Base-by-base conservation (phyloP, 2,797 vertebrate genomes). In the Artibeus lituratus region DNA sequence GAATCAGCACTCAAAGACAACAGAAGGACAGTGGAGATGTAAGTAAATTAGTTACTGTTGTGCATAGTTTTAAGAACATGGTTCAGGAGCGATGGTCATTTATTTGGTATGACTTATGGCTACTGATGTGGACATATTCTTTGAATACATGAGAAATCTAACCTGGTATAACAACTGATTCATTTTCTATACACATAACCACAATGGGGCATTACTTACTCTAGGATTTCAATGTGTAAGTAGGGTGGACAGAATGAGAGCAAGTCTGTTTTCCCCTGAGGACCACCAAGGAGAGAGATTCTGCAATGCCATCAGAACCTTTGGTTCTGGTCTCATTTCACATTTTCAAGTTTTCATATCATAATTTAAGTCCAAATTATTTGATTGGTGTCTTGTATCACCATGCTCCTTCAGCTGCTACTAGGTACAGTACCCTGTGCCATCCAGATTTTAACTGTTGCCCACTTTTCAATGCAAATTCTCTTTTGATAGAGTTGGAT, bases 91-190 rank as follows among this genome's bases (percentile, higher is more conserved):
- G 37, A 74, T 39, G 67, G 37, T 67, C 91, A 93, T 91, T 92
- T 72, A 87, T 90, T 95, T 88, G 32, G 8, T 80, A 73, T 94
- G 94, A 97, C 44, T 98, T 93, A 94, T 67, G 42, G 26, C 32
- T 16, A 90, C 35, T 65, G 72, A 80, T 0, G 0, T 67, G 39
- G 72, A 90, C 22, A 80, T 12, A 29, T 93, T 89, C 57, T 76
- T 39, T 62, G 83, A 87, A 91, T n/a, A 89, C 47, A 51, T 37
- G 49, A 55, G 32, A 65, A 67, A 47, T 85, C 16, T 86, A 70
- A 85, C 12, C 22, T 91, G 49, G 53, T 51, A 4, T 88, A 94
- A 47, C 74, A 88, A 24, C 47, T 51, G 49, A 78, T 94, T 87
- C 37, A 35, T 44, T 85, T 95, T 92, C 86, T 7, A 32, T 82